phyloP scores from a whole-genome alignment of 2,888 invertebrate genomes.

The Auanema sp. region DNA sequence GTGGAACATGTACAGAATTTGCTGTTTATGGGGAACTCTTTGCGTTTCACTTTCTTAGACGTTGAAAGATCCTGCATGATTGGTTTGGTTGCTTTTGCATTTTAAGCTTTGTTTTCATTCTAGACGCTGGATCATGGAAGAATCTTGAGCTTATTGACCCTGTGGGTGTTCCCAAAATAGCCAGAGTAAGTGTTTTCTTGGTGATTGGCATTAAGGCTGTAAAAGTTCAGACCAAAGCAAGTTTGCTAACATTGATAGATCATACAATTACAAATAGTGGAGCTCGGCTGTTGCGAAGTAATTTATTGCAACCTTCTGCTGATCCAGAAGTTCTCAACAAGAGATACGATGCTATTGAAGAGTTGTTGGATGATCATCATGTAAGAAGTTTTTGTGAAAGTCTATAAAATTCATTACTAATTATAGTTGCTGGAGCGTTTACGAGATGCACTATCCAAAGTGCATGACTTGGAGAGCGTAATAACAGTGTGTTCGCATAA shows the following conservation, averaged over 20 bases:
- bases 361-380: constrained; percentile 73
- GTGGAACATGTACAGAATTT: constrained; percentile 79
- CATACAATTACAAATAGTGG: constrained; percentile 69
- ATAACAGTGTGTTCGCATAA: constrained; percentile 69
- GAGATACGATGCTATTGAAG: constrained; percentile 77
- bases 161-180: no score
- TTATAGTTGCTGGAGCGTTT: constrained; percentile 44
- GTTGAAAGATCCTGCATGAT: constrained; percentile 81
- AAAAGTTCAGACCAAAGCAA: no score
- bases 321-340: constrained; percentile 73
- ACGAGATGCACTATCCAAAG: constrained; percentile 65
- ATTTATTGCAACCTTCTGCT: constrained; percentile 76
- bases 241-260: constrained; percentile 11
- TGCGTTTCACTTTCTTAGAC: constrained; percentile 81
- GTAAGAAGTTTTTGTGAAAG: constrained; percentile 12
- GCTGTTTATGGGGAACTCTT: constrained; percentile 76
- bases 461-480: constrained; percentile 80
- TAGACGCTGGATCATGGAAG: constrained; percentile 81
- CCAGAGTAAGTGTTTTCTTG: no score
- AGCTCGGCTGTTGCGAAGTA: constrained; percentile 77
- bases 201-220: no score
- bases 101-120: constrained; percentile 23
- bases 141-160: constrained; percentile 71
- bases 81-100: constrained; percentile 70
- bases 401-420: no score